Evolutionary conservation across 37 sponge, comb jelly and placozoan species (phyloP).

Genomic region (Tethya wilhelma): DNA sequence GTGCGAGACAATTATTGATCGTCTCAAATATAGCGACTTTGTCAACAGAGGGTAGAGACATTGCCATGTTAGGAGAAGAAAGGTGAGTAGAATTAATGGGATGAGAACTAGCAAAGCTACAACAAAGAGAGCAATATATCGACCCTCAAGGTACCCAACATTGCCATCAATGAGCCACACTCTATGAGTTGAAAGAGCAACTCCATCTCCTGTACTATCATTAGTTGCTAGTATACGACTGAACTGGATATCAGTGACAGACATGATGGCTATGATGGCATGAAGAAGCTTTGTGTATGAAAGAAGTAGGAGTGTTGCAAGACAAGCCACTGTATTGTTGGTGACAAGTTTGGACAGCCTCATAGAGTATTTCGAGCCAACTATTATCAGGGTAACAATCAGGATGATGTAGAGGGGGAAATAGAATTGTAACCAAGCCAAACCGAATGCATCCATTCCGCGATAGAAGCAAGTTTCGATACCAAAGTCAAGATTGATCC

Average conservation of each 20-base stretch:
- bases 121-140: neutral
- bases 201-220: too few relatives aligned
- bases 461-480: conserved; percentile 38
- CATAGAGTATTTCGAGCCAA: neutral
- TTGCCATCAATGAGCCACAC: neutral
- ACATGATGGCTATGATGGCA: conserved; percentile 19
- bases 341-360: conserved; percentile 8
- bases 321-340: conserved; percentile 26
- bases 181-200: too few relatives aligned
- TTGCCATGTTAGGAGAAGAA: neutral
- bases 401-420: conserved; percentile 48
- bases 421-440: conserved; percentile 29
- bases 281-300: conserved; percentile 29
- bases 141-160: neutral
- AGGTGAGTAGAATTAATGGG: neutral
- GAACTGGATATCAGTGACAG: conserved; percentile 18
- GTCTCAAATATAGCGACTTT: neutral
- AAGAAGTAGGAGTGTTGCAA: conserved; percentile 42
- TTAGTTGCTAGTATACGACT: neutral
- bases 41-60: too few relatives aligned
- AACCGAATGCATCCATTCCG: conserved; percentile 48
- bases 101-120: neutral
- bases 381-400: neutral
- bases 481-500: conserved; percentile 37
- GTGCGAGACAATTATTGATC: neutral